Evolutionary conservation across 2,113 vertebrate genomes (phyloP), one percentile per base, ranked within the genome.

Genomic region (Chelonoidis abingdonii): DNA sequence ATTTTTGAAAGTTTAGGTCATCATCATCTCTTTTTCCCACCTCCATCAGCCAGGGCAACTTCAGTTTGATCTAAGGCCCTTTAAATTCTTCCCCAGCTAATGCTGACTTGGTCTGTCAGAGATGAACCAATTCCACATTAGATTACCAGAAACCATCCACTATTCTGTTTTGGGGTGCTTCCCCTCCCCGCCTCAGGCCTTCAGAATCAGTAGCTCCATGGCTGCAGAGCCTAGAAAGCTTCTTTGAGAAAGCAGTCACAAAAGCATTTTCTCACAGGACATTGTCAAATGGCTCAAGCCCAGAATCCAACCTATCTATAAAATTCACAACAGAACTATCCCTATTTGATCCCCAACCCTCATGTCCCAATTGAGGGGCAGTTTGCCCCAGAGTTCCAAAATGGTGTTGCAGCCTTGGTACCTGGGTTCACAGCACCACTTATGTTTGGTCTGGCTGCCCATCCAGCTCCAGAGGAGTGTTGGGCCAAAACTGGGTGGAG

Each of bases 131-230:
- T 88, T 83, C 79, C 85, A 95, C 91, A 54, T 76, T 24, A 44
- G 22, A 69, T 17, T n/a, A 69, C 62, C n/a, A 69, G 35, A 69
- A 35, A 69, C 6, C 35, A n/a, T 19, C 62, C 62, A n/a, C 62
- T n/a, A 8, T 69, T 69, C 35, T n/a, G 31, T 69, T 65, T 69
- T n/a, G 62, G 17, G 35, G 16, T 69, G 7, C 16, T n/a, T 69
- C 35, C 62, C 31, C 62, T 17, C 16, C 62, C 8, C 16, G 41
- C 62, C 3, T 69, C 16, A 69, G 31, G 14, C 31, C 62, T 79
- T 96, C 87, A 89, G 91, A 96, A 90, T 82, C 80, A 89, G 57
- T 21, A 93, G 78, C 62, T 89, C 93, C 87, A 21, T 81, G 62
- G 83, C 35, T 86, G 86, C 1, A 5, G 92, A 91, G 35, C 89